Evolutionary conservation across 2,797 vertebrate species (phyloP), one percentile per base, ranked within the genome.

Genomic region (Acrossocheilus fasciatus): DNA sequence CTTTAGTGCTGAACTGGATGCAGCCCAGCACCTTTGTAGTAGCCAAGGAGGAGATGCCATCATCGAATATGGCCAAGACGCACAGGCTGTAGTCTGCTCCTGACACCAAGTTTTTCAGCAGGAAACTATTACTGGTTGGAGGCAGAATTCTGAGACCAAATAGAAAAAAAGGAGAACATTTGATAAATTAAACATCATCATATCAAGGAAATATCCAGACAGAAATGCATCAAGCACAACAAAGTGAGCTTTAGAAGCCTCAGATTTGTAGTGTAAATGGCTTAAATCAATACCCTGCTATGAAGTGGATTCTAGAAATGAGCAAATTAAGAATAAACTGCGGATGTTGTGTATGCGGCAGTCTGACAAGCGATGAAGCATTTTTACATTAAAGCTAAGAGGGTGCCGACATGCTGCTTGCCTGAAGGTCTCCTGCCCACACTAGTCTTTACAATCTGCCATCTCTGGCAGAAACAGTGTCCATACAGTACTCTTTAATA

Each of bases 71-170:
- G 89, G 97, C 97, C 92, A 98, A 91, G 82, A 98, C 95, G 6
- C 97, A 98, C 81, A 98, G 94, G 93, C 96, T 97, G 43, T 98
- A 98, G 92, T 98, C 97, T 68, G 95, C 96, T 3, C 97, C 96
- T 0, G 97, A 94, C 45, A 97, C 96, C 90, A 98, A 88, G 91
- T 98, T 97, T 93, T 96, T 97, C 91, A 98, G 91, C 91, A 96
- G 91, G 92, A 98, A 98, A 50, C 95, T 95, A 82, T 95, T 96
- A 50, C 94, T 97, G 88, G 95, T 96, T 30, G 97, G 96, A 0
- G 97, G 96, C 45, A 98, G 89, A 50, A 98, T 98, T 91, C 97
- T 98, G 90, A 9, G 72, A 81, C 64, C 52, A 72, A 80, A 39
- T 4, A 82, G n/a, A 30, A 62, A 74, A 81, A 39, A 36, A 26